Evolutionary conservation across 2,888 invertebrate species (phyloP), one percentile per base, ranked within the genome.

Genomic region (Bellardia pandia): DNA sequence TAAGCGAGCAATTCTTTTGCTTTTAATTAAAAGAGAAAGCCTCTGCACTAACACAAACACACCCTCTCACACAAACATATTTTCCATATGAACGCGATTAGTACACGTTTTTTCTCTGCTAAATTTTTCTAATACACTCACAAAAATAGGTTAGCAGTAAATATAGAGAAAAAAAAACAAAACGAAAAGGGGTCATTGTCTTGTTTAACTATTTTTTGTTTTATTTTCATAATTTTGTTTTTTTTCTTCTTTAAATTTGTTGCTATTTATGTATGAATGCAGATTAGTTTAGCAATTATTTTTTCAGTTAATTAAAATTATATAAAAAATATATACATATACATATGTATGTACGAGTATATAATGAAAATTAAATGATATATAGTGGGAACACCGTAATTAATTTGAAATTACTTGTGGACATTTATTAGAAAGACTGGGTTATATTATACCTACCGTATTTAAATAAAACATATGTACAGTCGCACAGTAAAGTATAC

Each of bases 211-310:
- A 83, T 83, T 68, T 23, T 83, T 77, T 85, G 78, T 85, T 89
- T 88, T 88, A 88, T 89, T 89, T 90, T 91, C 90, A 90, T 91
- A 90, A 90, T 89, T 89, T 86, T 90, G 56, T 68, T 72, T 48
- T 68, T 30, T 72, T 71, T 75, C 81, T 75, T 76, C 89, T 91
- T 90, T 88, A 40, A 88, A 40, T 53, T 71, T 88, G 88, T 89
- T 89, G 89, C 37, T 51, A 88, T 8, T 16, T 74, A 42, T 72
- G 40, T 45, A 33, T 45, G 33, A 74, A 33, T 14, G 53, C 66
- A 58, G 16, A 64, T 56, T 53, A 56, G 42, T 72, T 64, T 66
- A n/a, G 66, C 56, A 68, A 68, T 37, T 69, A 69, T 58, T 78
- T 48, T 68, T 69, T 37, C 14, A 40, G 42, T 53, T 42, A 66